Evolutionary conservation across 2,888 invertebrate species (phyloP).

Genomic region (Chymomyza procnemis): DNA sequence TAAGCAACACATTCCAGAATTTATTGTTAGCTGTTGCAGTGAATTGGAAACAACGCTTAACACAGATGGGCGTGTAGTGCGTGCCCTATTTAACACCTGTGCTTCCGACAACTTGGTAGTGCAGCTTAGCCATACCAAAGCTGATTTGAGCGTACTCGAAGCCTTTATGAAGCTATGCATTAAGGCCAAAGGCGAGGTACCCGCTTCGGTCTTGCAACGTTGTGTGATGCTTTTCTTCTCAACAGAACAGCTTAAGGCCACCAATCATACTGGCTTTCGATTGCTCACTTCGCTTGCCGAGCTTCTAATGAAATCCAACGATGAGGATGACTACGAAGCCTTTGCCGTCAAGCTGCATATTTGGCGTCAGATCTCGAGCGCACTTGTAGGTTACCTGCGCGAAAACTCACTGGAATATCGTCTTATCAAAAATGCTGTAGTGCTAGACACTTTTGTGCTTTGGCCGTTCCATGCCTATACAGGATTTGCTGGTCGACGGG

Average conservation of each 20-base stretch:
- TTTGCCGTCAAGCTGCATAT: constrained; percentile 65
- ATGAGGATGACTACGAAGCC: constrained; percentile 65
- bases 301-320: constrained; percentile 55
- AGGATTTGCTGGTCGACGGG: constrained; percentile 58
- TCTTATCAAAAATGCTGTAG: constrained; percentile 49
- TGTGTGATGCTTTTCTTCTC: constrained; percentile 56
- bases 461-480: constrained; percentile 72
- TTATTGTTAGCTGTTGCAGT: constrained; percentile 52
- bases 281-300: constrained; percentile 52
- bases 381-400: constrained; percentile 56
- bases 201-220: constrained; percentile 60
- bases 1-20: constrained; percentile 43
- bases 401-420: constrained; percentile 60
- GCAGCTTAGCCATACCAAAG: not conserved
- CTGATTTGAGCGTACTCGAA: constrained; percentile 39
- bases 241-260: constrained; percentile 40
- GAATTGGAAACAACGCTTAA: constrained; percentile 51
- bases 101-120: constrained; percentile 6
- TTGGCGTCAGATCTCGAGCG: constrained; percentile 69
- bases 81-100: constrained; percentile 54
- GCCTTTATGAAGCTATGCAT: constrained; percentile 57
- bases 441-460: constrained; percentile 71
- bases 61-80: constrained; percentile 45
- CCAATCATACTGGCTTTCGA: constrained; percentile 49
- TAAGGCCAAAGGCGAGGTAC: constrained; percentile 53